Percentiles rank a stretch among this genome's conserved stretches.
Conservation (phyloP, 2,113 vertebrate genomes). For the Arizona elegans region DNA sequence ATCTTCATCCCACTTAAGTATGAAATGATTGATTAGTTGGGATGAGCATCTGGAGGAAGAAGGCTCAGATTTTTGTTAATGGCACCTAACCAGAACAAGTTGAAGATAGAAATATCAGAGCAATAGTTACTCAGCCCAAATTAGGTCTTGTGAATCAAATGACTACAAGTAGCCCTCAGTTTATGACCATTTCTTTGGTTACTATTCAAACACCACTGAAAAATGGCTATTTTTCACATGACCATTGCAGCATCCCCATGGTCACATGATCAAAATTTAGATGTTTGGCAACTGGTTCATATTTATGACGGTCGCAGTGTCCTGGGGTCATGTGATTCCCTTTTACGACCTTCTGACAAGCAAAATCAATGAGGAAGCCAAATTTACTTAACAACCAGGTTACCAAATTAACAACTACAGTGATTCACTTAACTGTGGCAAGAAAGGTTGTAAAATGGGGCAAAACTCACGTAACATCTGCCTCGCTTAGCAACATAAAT, state of each 20-base stretch:
- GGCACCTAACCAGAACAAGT: background rate
- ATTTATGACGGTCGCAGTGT: fast-evolving
- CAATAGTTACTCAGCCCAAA: background rate
- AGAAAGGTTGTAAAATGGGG: background rate
- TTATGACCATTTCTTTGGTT: background rate
- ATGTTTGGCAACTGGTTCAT: background rate
- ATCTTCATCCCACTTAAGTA: background rate
- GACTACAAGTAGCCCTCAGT: background rate
- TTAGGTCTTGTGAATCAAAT: background rate
- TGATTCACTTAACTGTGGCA: background rate
- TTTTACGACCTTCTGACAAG: background rate
- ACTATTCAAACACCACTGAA: background rate
- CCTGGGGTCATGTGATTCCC: background rate
- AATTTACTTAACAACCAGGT: background rate
- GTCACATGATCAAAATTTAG: background rate
- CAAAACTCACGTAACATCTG: background rate
- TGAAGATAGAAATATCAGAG: background rate
- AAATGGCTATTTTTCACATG: background rate
- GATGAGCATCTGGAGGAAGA: background rate
- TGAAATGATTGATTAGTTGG: background rate
- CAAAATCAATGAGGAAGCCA: background rate
- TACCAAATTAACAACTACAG: background rate
- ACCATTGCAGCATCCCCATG: background rate
- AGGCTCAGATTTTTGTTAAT: background rate
- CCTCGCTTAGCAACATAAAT: background rate